Base-by-base conservation (phyloP, 1,140 invertebrate species). In the Drosophila asahinai region DNA sequence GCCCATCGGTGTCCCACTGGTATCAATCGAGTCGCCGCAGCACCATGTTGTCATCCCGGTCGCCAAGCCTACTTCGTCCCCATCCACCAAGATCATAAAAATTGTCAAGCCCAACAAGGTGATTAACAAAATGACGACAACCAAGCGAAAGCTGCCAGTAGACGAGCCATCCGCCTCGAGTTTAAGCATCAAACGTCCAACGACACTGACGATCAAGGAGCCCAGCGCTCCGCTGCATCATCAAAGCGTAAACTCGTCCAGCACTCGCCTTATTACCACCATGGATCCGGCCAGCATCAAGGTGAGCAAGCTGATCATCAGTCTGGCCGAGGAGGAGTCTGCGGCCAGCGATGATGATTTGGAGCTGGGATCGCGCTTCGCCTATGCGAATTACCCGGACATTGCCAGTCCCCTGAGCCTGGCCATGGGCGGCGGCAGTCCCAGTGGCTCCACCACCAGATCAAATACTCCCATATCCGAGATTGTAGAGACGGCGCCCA, bases 91-190 rank as follows among this genome's bases (percentile, higher is more conserved):
- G 25, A 86, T 86, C 3, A 89, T 86, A 0, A 92, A 92, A 65
- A 92, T 92, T 51, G 80, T 92, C 0, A 92, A 92, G 27, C 91
- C 91, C 14, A 92, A 92, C 47, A 92, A 92, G 54, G 83, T 92
- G 3, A 92, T 92, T 5, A 92, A 92, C 52, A 86, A 81, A 51
- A 91, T 83, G 75, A 72, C 84, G 14, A 76, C 78, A 4, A 52
- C 62, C 5, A 90, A 91, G 22, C 67, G 87, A 17, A 91, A 91
- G 19, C 27, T 71, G 8, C 43, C 61, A n/a, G 57, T 19, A 8
- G 61, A 38, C 45, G 48, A 38, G 14, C 1, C 43, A 61, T 49
- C 27, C 45, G 8, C 22, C 22, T 8, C 61, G 2, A 36, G 11
- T n/a, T 30, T 77, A 25, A 63, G 48, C 12, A 22, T 47, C 1